A percentile compares a stretch with the other conserved stretches of the same genome.
phyloP scores from a whole-genome alignment of 2,888 invertebrate genomes.

The Dorcus parallelipipedus region DNA sequence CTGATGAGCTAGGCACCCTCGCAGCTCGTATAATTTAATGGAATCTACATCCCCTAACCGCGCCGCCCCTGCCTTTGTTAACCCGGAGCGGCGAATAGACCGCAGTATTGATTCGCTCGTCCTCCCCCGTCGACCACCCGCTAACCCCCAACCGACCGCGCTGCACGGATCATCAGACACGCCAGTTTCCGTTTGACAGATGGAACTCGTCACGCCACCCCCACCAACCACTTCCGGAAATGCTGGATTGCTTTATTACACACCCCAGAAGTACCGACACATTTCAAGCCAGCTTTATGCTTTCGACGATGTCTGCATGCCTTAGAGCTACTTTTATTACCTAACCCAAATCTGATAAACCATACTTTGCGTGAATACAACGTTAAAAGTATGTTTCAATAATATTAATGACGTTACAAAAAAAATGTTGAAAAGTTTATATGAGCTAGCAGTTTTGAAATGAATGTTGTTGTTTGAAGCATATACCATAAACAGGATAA shows the following conservation, averaged over 20 bases:
- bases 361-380: too few relatives aligned
- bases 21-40: constrained; percentile 28
- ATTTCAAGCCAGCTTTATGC: too few relatives aligned
- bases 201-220: constrained; percentile 31
- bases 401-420: too few relatives aligned
- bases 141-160: neutral
- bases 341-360: too few relatives aligned
- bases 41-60: constrained; percentile 13
- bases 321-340: too few relatives aligned
- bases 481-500: too few relatives aligned
- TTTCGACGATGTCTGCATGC: too few relatives aligned
- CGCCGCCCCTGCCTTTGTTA: constrained; percentile 10
- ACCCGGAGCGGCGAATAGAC: constrained; percentile 27
- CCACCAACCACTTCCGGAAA: constrained; percentile 24
- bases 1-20: constrained; percentile 16
- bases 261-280: too few relatives aligned
- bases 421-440: too few relatives aligned
- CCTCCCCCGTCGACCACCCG: constrained; percentile 10
- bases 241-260: constrained; percentile 28
- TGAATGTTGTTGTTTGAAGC: too few relatives aligned
- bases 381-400: too few relatives aligned
- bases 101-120: constrained; percentile 33
- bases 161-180: constrained; percentile 16
- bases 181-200: constrained; percentile 36
- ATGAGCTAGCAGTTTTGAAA: too few relatives aligned